These are phyloP conservation scores for Xylota sylvarum DNA, from an alignment of 2,888 invertebrate species.

Conservation along the genomic window DNA sequence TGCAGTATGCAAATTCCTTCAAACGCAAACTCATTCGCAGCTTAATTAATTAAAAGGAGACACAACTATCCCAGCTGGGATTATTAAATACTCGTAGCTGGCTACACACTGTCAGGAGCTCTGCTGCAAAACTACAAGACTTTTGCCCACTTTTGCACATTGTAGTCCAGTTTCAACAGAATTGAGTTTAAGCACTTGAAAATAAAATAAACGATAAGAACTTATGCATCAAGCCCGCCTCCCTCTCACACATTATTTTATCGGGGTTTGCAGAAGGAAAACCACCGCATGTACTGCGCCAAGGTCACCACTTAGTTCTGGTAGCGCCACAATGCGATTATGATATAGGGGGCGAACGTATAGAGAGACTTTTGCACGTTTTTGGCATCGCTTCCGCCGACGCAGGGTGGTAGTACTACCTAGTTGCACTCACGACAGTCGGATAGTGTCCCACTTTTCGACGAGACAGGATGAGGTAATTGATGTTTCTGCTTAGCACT, in stretches of 20 bases:
- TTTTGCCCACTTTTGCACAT: too few relatives aligned
- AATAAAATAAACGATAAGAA: conserved; percentile 56
- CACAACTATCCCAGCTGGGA: conserved; percentile 59
- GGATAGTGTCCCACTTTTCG: conserved; percentile 49
- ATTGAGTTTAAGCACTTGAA: conserved; percentile 28
- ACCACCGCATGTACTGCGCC: conserved; percentile 39
- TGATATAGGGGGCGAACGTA: conserved; percentile 14
- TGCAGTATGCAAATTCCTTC: conserved; percentile 16
- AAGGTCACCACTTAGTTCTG: conserved; percentile 63
- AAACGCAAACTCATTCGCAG: conserved; percentile 18
- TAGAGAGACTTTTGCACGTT: conserved; percentile 53
- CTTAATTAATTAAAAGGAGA: conserved; percentile 35
- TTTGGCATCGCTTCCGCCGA: conserved; percentile 64
- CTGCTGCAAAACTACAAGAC: neutral
- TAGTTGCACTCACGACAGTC: neutral
- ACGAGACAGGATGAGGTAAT: conserved; percentile 67
- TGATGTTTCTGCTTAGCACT: conserved; percentile 56
- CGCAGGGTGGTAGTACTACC: neutral
- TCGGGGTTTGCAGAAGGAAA: conserved; percentile 31
- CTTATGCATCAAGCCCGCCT: conserved; percentile 19
- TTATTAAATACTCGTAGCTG: neutral
- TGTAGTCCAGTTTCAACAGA: neutral
- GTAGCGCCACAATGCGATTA: conserved; percentile 73
- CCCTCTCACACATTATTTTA: neutral
- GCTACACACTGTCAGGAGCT: conserved; percentile 27